These are phyloP conservation scores for Pyxicephalus adspersus DNA, from an alignment of 2,113 vertebrate genomes.

Conservation along the genomic window DNA sequence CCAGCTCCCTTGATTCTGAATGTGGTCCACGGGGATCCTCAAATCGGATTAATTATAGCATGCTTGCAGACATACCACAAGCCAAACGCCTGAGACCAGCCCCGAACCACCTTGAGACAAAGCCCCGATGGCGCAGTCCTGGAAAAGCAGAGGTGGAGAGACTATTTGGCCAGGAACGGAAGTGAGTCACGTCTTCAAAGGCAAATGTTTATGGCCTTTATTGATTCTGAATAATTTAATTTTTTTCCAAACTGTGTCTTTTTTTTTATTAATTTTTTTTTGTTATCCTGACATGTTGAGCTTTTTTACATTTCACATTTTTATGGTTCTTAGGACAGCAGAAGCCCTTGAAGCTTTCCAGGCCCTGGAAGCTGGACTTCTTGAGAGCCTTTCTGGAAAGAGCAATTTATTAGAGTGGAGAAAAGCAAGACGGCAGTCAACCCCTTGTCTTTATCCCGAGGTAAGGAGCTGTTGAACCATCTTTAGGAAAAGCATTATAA, in stretches of 20 bases:
- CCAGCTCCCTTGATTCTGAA: constrained; percentile 76
- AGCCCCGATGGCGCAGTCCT: constrained; percentile 71
- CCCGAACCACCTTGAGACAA: constrained; percentile 62
- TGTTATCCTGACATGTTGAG: background rate
- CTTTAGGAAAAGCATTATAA: too few relatives aligned
- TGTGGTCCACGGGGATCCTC: constrained; percentile 61
- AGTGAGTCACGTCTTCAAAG: constrained; percentile 61
- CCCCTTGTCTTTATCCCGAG: constrained; percentile 72
- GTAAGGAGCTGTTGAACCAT: constrained; percentile 62
- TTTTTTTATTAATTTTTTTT: background rate
- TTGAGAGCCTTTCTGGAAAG: constrained; percentile 66
- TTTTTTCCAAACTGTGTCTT: too few relatives aligned
- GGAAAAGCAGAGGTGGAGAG: constrained; percentile 87
- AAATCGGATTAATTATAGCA: constrained; percentile 71
- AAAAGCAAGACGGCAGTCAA: constrained; percentile 68
- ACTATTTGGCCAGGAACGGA: constrained; percentile 86
- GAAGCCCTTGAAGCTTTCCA: constrained; percentile 75
- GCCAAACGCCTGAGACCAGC: constrained; percentile 76
- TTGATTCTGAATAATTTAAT: too few relatives aligned
- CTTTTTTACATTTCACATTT: background rate
- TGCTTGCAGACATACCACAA: constrained; percentile 87
- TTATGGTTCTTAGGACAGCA: constrained; percentile 69
- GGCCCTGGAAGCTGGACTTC: constrained; percentile 69
- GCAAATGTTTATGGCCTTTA: too few relatives aligned
- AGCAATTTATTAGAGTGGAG: constrained; percentile 62